Evolutionary conservation across 2,113 vertebrate species (phyloP), one percentile per base, ranked within the genome.

Genomic region (Caretta caretta): DNA sequence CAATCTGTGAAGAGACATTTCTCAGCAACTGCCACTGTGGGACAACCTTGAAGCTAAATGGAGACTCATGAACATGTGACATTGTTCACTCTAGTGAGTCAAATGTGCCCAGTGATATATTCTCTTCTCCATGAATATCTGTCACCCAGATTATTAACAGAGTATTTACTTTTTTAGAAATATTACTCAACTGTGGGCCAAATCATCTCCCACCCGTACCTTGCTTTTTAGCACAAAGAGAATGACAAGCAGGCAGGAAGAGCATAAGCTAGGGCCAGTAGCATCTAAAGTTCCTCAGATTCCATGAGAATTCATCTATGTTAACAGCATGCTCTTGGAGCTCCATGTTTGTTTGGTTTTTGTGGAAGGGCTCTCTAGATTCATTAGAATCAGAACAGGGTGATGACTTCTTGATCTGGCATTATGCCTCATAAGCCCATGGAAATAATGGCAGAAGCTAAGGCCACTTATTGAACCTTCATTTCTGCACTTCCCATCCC

Each of bases 91-190:
- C 69, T 72, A 53, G 72, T 24, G 91, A 49, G 19, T 27, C 80
- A 75, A 51, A 35, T 76, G 4, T 38, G 7, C 82, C 76, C 31
- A 6, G 24, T 1, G 51, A 51, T 75, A 0, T 13, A 6, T 50
- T 14, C 79, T 49, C 29, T 48, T 86, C 35, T 24, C 90, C 22
- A 48, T 54, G 72, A 48, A 50, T 80, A 17, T 20, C 6, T 29
- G 29, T 54, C 91, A 85, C 83, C 95, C 93, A 75, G 54, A 27
- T 88, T 62, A 49, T 81, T 90, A 90, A 8, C n/a, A 69, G 88
- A 91, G 91, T 85, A 91, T 80, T 95, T 93, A 88, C 88, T 93
- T 75, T 92, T 72, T 84, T 90, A 84, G 95, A 97, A 89, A 78
- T 27, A 48, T 78, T 78, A 78, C 46, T 42, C 75, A 27, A 4